A percentile compares a stretch with the other conserved stretches of the same genome.
These are phyloP conservation scores for Lamproptera curius DNA, from an alignment of 2,888 invertebrate genomes.

Conservation along the genomic window DNA sequence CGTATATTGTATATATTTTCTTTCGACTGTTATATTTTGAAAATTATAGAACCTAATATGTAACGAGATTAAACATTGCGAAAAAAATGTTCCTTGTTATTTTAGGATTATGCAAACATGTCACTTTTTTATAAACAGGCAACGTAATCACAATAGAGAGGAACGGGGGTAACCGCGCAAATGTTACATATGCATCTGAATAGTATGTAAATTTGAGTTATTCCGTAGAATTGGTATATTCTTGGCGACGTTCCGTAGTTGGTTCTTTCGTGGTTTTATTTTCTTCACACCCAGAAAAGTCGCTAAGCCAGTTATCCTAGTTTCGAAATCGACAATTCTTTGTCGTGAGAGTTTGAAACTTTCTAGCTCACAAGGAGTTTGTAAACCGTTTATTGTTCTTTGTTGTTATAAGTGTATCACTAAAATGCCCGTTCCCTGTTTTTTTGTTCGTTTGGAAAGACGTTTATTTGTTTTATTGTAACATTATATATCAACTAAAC, in stretches of 20 bases:
- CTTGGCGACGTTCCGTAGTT: constrained; percentile 3
- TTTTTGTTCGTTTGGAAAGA: too few species aligned
- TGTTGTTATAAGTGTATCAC: constrained; percentile 13
- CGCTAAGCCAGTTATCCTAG: constrained; percentile 14
- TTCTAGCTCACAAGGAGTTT: constrained; percentile 11
- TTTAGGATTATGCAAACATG: not conserved
- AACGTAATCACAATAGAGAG: not conserved
- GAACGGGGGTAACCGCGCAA: constrained; percentile 5
- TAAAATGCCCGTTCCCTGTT: constrained; percentile 2
- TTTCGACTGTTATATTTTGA: too few species aligned
- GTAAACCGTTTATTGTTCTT: constrained; percentile 21
- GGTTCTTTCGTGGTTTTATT: constrained; percentile 14
- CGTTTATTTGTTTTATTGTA: too few species aligned
- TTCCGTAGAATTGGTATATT: constrained; percentile 17
- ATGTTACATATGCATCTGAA: constrained; percentile 13
- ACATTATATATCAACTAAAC: too few species aligned
- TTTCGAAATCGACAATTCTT: constrained; percentile 18
- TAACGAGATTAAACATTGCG: too few species aligned
- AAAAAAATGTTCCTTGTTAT: too few species aligned
- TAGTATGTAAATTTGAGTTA: constrained; percentile 14
- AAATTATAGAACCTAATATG: too few species aligned
- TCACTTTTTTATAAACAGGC: not conserved
- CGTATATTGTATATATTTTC: too few species aligned
- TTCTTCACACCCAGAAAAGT: constrained; percentile 5
- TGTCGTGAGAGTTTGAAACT: constrained; percentile 8